These are phyloP conservation scores for Columba livia DNA, from an alignment of 2,113 vertebrate genomes.

Conservation along the genomic window DNA sequence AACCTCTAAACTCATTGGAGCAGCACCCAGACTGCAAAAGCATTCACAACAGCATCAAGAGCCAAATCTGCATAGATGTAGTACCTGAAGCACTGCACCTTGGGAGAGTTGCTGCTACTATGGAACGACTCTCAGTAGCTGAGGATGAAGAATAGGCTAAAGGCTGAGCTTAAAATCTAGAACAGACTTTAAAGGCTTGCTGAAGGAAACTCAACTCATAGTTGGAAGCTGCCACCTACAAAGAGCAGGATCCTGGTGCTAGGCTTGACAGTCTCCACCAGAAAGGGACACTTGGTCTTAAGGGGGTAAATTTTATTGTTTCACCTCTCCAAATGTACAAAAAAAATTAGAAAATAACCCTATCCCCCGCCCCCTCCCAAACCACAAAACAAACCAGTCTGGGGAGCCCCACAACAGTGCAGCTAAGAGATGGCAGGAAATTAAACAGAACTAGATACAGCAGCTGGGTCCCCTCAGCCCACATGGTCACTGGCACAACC, in stretches of 20 bases:
- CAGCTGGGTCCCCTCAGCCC: slow-evolving; percentile 59
- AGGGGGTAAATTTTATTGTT: slow-evolving; percentile 79
- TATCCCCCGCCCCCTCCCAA: slow-evolving; percentile 52
- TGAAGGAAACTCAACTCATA: too few species aligned
- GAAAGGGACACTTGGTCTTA: slow-evolving; percentile 5
- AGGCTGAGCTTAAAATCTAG: neutral
- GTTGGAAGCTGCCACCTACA: neutral
- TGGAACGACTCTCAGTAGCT: neutral
- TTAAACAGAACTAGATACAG: slow-evolving; percentile 72
- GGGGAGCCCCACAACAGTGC: slow-evolving; percentile 78
- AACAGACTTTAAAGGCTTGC: neutral
- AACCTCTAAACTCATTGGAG: accelerated
- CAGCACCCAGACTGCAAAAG: neutral
- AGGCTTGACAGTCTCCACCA: neutral
- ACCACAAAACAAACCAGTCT: slow-evolving; percentile 73
- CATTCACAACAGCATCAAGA: neutral
- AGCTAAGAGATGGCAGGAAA: slow-evolving; percentile 75
- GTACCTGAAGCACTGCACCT: neutral
- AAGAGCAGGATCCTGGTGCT: neutral
- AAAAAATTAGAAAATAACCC: slow-evolving; percentile 84
- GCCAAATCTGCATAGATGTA: accelerated
- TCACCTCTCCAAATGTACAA: slow-evolving; percentile 85
- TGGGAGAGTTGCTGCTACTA: neutral
- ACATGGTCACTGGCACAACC: slow-evolving; percentile 34
- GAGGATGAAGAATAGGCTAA: neutral